A percentile compares a stretch with the other conserved stretches of the same genome.
Conservation (phyloP, 1,140 invertebrate species). For the Scaptomyza hsui region DNA sequence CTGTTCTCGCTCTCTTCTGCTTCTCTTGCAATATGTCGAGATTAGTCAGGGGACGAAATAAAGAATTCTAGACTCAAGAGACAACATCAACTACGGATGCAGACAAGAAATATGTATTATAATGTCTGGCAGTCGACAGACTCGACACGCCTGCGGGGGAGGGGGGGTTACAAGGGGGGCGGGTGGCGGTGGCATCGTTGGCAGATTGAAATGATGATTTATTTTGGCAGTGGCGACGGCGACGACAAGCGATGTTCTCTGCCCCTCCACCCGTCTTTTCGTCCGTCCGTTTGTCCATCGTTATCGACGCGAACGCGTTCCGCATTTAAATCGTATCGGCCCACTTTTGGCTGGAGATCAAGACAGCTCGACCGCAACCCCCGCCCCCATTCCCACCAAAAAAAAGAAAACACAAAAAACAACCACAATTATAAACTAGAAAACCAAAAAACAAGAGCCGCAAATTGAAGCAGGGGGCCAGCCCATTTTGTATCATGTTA, state of each 20-base stretch:
- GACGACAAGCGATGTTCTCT: slow-evolving; percentile 1
- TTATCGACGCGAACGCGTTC: slow-evolving; percentile 65
- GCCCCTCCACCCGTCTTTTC: too few relatives aligned
- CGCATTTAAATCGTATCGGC: slow-evolving; percentile 76
- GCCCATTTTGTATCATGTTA: slow-evolving; percentile 22
- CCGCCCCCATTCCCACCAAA: not conserved
- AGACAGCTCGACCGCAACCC: slow-evolving; percentile 17
- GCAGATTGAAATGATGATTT: slow-evolving; percentile 74
- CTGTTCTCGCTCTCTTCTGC: slow-evolving; percentile 3
- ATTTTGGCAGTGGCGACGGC: slow-evolving; percentile 68
- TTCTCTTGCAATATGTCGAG: slow-evolving; percentile 35
- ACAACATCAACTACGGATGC: slow-evolving; percentile 25
- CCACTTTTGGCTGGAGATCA: slow-evolving; percentile 68
- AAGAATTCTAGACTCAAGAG: slow-evolving; percentile 36
- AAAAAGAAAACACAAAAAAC: slow-evolving; percentile 1
- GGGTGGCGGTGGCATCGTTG: slow-evolving; percentile 4
- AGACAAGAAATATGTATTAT: slow-evolving; percentile 62
- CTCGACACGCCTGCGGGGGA: slow-evolving; percentile 24
- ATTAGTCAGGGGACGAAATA: slow-evolving; percentile 48
- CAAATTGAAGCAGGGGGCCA: slow-evolving; percentile 31
- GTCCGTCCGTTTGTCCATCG: slow-evolving; percentile 3
- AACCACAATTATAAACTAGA: slow-evolving; percentile 16
- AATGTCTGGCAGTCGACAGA: slow-evolving; percentile 71
- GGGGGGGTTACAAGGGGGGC: slow-evolving; percentile 12
- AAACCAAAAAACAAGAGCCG: slow-evolving; percentile 18